These are phyloP conservation scores for Philaethria dido DNA, from an alignment of 2,888 invertebrate species.

Conservation along the genomic window DNA sequence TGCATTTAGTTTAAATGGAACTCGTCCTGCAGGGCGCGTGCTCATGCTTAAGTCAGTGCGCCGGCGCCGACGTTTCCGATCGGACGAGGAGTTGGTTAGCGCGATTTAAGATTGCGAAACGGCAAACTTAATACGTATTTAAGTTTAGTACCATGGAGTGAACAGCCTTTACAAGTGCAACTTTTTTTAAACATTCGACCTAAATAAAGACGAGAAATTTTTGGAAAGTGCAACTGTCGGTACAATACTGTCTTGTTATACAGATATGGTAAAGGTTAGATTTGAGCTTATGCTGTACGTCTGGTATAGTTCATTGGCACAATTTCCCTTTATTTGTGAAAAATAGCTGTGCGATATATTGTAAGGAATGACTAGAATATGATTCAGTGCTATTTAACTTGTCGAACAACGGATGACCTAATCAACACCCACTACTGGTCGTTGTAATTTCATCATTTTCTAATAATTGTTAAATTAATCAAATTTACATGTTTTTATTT, in stretches of 20 bases:
- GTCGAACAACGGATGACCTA: conserved; percentile 61
- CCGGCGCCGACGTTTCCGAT: conserved; percentile 68
- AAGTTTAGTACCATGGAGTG: conserved; percentile 40
- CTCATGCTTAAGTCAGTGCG: conserved; percentile 59
- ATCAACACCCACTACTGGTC: conserved; percentile 63
- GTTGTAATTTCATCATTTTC: conserved; percentile 42
- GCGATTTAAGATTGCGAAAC: conserved; percentile 57
- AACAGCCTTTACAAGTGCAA: conserved; percentile 51
- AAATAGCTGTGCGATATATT: not conserved
- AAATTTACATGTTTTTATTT: not conserved
- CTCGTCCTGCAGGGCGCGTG: conserved; percentile 51
- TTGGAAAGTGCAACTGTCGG: conserved; percentile 31
- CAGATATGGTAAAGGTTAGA: conserved; percentile 25
- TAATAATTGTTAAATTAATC: conserved; percentile 23
- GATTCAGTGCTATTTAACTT: conserved; percentile 41
- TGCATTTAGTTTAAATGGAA: conserved; percentile 74
- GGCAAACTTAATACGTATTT: conserved; percentile 46
- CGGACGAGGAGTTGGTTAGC: conserved; percentile 70
- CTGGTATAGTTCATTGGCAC: conserved; percentile 24
- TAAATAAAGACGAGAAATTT: conserved; percentile 22
- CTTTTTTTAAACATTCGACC: conserved; percentile 28
- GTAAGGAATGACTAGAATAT: conserved; percentile 23
- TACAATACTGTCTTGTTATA: conserved; percentile 21
- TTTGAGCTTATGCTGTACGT: conserved; percentile 16
- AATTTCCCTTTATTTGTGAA: conserved; percentile 10